Percentiles rank a stretch among this genome's conserved stretches.
Conservation (phyloP, 2,113 vertebrate species). For the Notothenia rossii region DNA sequence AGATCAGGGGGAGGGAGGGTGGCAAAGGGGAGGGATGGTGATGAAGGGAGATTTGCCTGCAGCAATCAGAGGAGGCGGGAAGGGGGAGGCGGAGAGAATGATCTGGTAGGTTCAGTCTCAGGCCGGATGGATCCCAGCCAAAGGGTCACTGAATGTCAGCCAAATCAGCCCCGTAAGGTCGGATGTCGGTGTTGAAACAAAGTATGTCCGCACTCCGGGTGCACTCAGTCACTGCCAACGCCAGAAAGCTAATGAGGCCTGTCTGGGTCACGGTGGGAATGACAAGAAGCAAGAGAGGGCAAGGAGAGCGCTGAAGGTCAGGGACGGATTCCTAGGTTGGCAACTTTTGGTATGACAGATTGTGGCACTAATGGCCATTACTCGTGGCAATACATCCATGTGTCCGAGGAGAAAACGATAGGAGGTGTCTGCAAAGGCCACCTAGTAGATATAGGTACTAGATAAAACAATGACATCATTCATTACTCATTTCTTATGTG, state of each 20-base stretch:
- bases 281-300: slow-evolving; percentile 61
- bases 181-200: slow-evolving; percentile 3
- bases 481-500: too few relatives aligned
- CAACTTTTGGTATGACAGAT: slow-evolving; percentile 56
- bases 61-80: slow-evolving; percentile 19
- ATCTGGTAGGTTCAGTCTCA: slow-evolving; percentile 35
- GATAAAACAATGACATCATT: slow-evolving; percentile 3
- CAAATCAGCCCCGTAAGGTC: slow-evolving; percentile 39
- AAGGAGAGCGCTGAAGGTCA: slow-evolving; percentile 47
- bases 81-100: slow-evolving; percentile 11
- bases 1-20: slow-evolving; percentile 20
- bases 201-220: slow-evolving; percentile 32
- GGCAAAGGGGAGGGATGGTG: not conserved
- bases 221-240: slow-evolving; percentile 21
- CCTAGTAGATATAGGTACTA: slow-evolving; percentile 9
- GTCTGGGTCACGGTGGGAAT: slow-evolving; percentile 63
- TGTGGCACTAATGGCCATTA: slow-evolving; percentile 54
- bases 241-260: slow-evolving; percentile 67
- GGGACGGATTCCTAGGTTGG: slow-evolving; percentile 34
- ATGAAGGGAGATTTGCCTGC: slow-evolving; percentile 30
- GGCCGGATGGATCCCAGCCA: slow-evolving; percentile 47
- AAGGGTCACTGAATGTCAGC: slow-evolving; percentile 67
- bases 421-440: not conserved
- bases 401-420: slow-evolving; percentile 48
- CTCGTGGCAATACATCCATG: slow-evolving; percentile 15